These are phyloP conservation scores for Sturnus vulgaris DNA, from an alignment of 2,113 vertebrate species.

Conservation along the genomic window DNA sequence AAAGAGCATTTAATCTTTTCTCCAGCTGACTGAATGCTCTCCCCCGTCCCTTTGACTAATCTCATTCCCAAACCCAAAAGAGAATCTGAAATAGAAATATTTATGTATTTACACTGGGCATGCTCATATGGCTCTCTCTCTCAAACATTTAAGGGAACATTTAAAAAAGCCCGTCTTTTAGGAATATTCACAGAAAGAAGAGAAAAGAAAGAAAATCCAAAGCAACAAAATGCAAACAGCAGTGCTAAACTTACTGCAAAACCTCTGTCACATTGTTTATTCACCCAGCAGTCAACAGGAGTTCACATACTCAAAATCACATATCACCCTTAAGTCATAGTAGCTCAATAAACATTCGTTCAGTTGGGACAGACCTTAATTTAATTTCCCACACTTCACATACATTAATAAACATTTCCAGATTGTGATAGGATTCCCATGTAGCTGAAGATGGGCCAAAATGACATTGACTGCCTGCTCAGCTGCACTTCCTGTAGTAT, in stretches of 20 bases:
- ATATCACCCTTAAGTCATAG: neutral
- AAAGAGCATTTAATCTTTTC: constrained; percentile 39
- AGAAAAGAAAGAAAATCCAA: neutral
- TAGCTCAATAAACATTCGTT: neutral
- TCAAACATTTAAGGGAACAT: neutral
- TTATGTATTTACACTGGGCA: neutral
- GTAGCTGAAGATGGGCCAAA: neutral
- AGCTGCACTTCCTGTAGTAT: neutral
- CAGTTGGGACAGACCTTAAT: neutral
- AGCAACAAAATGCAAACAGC: neutral
- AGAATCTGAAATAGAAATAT: constrained; percentile 31
- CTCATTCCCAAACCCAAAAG: constrained; percentile 36
- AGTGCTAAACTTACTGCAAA: neutral
- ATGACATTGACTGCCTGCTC: neutral
- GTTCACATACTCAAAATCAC: neutral
- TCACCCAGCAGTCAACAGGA: neutral
- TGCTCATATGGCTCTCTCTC: neutral
- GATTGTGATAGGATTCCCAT: neutral
- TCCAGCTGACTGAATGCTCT: constrained; percentile 2
- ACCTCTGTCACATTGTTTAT: neutral
- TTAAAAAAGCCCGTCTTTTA: neutral
- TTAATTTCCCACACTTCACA: neutral
- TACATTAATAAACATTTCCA: neutral
- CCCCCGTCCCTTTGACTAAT: neutral
- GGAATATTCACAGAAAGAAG: neutral